phyloP scores from a whole-genome alignment of 2,888 invertebrate genomes.

The Frankliniella intonsa region DNA sequence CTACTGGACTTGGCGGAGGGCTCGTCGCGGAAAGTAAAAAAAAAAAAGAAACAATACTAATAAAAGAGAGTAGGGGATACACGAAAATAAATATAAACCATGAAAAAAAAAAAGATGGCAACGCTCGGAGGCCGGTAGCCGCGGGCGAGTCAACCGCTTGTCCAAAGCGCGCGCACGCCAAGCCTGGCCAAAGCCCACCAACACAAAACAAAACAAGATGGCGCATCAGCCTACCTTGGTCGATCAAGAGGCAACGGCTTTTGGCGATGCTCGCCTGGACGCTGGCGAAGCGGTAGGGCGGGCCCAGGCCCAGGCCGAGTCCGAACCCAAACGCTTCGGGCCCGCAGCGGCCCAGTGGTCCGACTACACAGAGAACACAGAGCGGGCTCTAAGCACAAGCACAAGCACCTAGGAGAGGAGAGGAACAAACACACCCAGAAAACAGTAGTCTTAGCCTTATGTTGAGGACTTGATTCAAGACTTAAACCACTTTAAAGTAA shows the following conservation, averaged over 20 bases:
- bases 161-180: no score
- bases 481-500: no score
- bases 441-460: no score
- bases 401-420: background rate
- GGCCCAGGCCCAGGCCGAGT: conserved; percentile 48
- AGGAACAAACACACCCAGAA: no score
- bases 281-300: conserved; percentile 50
- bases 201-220: background rate
- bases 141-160: no score
- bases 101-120: background rate
- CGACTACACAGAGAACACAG: conserved; percentile 47
- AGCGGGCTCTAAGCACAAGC: background rate
- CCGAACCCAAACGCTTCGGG: conserved; percentile 49
- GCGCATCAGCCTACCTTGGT: conserved; percentile 47
- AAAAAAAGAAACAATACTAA: no score
- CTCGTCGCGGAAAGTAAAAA: no score
- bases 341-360: conserved; percentile 50
- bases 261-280: conserved; percentile 49
- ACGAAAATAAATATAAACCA: background rate
- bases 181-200: background rate
- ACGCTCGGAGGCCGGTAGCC: no score
- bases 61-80: no score
- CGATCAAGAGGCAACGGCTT: conserved; percentile 50
- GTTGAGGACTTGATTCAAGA: no score
- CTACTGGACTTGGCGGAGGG: no score